Evolutionary conservation across 2,797 vertebrate species (phyloP), one percentile per base, ranked within the genome.

Genomic region (Clarias fuscus): DNA sequence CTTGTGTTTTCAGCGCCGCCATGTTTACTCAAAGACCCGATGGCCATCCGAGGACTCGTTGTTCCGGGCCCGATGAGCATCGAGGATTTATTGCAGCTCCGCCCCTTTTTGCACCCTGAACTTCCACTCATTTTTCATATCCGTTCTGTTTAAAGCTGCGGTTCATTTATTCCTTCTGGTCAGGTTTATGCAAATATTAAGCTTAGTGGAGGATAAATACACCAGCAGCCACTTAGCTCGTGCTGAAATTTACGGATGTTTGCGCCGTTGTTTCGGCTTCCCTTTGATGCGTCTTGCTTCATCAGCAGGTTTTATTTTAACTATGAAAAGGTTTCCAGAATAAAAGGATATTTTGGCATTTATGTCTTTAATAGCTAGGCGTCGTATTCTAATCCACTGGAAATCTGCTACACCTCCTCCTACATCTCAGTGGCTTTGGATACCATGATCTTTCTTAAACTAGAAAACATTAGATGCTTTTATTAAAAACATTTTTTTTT

Each of bases 101-200:
- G 13, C 77, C 33, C 33, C 77, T 62, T 64, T 64, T 64, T 64
- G 0, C 30, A 3, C 58, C 6, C 33, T 40, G 77, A 80, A 18
- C 33, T 15, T 7, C 30, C 7, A 40, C 59, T 43, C 59, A 17
- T 80, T 80, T 40, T 80, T 62, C 59, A 62, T 59, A 17, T 40
- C 77, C 5, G 59, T 8, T 64, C 30, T 40, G 77, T 80, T 64
- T 40, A 80, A 80, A n/a, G 59, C 77, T 17, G 30, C n/a, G 77
- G 11, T 62, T 80, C 59, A 15, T 64, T 77, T 64, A 40, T 37
- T 62, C 58, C 76, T 62, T 37, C 24, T 40, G 58, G 20, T 40
- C 59, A 33, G 76, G 56, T 78, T 61, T 59, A 61, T 11, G 27
- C 56, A 59, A 78, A 78, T 78, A 78, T 78, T 61, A 59, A 59